Evolutionary conservation across 2,888 invertebrate genomes (phyloP).

Genomic region (Habrosyne pyritoides): DNA sequence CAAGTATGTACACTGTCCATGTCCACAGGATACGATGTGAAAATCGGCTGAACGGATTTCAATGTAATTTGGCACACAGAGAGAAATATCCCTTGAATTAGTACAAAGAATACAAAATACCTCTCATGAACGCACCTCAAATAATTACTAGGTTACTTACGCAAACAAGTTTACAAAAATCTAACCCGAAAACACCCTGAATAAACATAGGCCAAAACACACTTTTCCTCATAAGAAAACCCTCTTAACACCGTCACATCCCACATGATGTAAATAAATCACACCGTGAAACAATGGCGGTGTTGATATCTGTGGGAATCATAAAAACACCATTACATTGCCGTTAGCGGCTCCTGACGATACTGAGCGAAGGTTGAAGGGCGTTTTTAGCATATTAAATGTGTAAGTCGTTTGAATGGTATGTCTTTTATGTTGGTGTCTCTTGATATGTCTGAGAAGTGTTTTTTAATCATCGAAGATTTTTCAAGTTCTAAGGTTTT

Average conservation of each 20-base stretch:
- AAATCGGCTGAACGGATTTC: no score
- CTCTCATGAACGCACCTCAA: no score
- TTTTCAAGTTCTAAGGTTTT: no score
- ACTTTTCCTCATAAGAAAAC: conserved; percentile 25
- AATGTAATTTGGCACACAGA: no score
- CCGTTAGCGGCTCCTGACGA: conserved; percentile 50
- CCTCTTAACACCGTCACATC: conserved; percentile 55
- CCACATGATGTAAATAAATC: conserved; percentile 54
- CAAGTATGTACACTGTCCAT: no score
- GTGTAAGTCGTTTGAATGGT: conserved; percentile 18
- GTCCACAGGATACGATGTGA: no score
- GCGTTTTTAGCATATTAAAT: conserved; percentile 20
- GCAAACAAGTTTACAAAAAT: not conserved
- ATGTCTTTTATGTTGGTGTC: not conserved
- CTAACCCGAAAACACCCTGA: not conserved
- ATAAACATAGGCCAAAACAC: not conserved
- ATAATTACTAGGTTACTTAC: no score
- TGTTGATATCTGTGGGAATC: conserved; percentile 48
- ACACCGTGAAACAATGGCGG: conserved; percentile 56
- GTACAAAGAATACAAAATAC: no score
- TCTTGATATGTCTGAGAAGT: not conserved
- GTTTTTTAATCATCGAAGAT: no score
- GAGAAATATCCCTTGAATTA: no score
- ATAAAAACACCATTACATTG: conserved; percentile 63
- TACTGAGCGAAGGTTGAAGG: conserved; percentile 20